Evolutionary conservation across 1,140 invertebrate species (phyloP).

Genomic region (Riptortus pedestris): DNA sequence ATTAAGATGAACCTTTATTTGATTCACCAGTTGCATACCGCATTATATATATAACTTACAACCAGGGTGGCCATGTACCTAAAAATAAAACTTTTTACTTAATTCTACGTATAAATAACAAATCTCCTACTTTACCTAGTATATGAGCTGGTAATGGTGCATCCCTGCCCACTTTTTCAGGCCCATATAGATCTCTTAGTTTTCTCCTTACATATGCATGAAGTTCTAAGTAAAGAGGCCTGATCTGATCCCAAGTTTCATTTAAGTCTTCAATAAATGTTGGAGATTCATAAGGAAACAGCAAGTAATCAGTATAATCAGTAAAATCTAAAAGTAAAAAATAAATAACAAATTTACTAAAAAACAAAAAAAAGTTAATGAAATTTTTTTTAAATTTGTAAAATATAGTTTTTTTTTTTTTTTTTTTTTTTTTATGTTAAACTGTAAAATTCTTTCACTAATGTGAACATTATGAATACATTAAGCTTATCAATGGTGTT

Average conservation of each 20-base stretch:
- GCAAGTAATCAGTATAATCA: constrained; percentile 72
- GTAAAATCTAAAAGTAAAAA: constrained; percentile 54
- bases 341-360: neutral
- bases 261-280: constrained; percentile 65
- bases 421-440: too few species aligned
- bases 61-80: too few species aligned
- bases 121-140: constrained; percentile 58
- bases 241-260: constrained; percentile 68
- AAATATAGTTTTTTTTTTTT: neutral
- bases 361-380: neutral
- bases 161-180: constrained; percentile 62
- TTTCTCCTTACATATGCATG: constrained; percentile 81
- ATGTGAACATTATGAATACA: too few species aligned
- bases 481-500: too few species aligned
- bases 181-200: constrained; percentile 68
- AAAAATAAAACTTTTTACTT: neutral
- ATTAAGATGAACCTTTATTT: neutral
- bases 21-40: neutral
- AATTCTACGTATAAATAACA: neutral
- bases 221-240: constrained; percentile 75
- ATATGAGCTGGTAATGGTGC: constrained; percentile 85
- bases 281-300: constrained; percentile 64
- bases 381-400: neutral
- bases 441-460: too few species aligned
- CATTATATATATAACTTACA: neutral